Evolutionary conservation across 2,797 vertebrate genomes (phyloP).

Genomic region (Tolypeutes matacus): DNA sequence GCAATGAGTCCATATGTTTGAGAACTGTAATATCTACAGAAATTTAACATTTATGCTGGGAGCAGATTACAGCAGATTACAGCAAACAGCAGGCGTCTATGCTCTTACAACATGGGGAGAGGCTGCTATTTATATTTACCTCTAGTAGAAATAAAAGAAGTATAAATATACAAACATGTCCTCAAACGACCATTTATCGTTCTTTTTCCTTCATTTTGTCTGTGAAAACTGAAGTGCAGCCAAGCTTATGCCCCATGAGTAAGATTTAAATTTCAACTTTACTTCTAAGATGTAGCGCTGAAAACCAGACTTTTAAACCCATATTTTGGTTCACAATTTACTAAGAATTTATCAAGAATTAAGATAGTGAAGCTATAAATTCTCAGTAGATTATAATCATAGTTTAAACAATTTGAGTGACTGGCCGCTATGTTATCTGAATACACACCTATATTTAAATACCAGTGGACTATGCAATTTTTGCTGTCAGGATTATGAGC

Average conservation of each 20-base stretch:
- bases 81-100: slow-evolving; percentile 6
- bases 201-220: slow-evolving; percentile 70
- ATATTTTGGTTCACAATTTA: slow-evolving; percentile 65
- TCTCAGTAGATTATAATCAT: slow-evolving; percentile 52
- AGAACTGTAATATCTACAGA: slow-evolving; percentile 38
- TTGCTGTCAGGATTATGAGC: not conserved
- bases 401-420: slow-evolving; percentile 49
- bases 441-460: slow-evolving; percentile 57
- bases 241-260: slow-evolving; percentile 59
- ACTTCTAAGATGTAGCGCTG: slow-evolving; percentile 36
- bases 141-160: slow-evolving; percentile 46
- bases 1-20: slow-evolving; percentile 48
- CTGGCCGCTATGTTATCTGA: not conserved
- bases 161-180: slow-evolving; percentile 66
- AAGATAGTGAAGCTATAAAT: slow-evolving; percentile 54
- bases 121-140: not conserved
- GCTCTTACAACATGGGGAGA: slow-evolving; percentile 53
- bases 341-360: slow-evolving; percentile 65
- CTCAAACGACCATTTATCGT: slow-evolving; percentile 74
- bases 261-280: slow-evolving; percentile 65
- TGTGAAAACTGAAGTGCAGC: slow-evolving; percentile 71
- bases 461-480: not conserved
- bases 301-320: slow-evolving; percentile 66
- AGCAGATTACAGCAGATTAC: not conserved
- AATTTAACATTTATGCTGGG: slow-evolving; percentile 32